A percentile compares a stretch with the other conserved stretches of the same genome.
These are phyloP conservation scores for Octomys mimax DNA, from an alignment of 2,797 vertebrate genomes.

Conservation along the genomic window DNA sequence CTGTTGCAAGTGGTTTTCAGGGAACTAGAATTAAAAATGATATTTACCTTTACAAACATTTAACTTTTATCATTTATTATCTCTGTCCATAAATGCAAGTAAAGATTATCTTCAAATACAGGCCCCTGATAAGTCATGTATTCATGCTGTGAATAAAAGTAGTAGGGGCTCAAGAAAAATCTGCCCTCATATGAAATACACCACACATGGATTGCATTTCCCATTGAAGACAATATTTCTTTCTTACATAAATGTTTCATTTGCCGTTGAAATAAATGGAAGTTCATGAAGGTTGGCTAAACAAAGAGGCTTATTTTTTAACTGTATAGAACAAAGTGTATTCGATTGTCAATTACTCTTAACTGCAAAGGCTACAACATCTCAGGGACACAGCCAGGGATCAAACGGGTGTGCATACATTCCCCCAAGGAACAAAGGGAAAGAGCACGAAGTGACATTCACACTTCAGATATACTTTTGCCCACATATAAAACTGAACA, in stretches of 20 bases:
- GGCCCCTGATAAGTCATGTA: slow-evolving; percentile 77
- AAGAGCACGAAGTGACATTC: slow-evolving; percentile 73
- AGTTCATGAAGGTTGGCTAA: slow-evolving; percentile 91
- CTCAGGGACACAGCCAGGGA: slow-evolving; percentile 84
- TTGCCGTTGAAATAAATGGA: slow-evolving; percentile 89
- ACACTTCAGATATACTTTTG: slow-evolving; percentile 67
- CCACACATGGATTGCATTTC: slow-evolving; percentile 93
- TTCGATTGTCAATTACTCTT: slow-evolving; percentile 86
- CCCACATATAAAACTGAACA: slow-evolving; percentile 51
- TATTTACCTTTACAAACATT: slow-evolving; percentile 89
- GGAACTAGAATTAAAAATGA: slow-evolving; percentile 87
- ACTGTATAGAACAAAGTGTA: slow-evolving; percentile 87
- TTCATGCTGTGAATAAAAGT: slow-evolving; percentile 88
- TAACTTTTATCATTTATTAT: slow-evolving; percentile 85
- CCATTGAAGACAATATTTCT: slow-evolving; percentile 92
- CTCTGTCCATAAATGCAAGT: slow-evolving; percentile 87
- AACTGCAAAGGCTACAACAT: slow-evolving; percentile 86
- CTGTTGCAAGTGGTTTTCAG: slow-evolving; percentile 84
- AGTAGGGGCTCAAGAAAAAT: slow-evolving; percentile 88
- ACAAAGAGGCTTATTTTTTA: slow-evolving; percentile 90
- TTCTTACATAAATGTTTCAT: slow-evolving; percentile 91
- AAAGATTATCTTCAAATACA: slow-evolving; percentile 82
- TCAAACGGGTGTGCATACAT: slow-evolving; percentile 75
- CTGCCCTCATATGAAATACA: slow-evolving; percentile 91
- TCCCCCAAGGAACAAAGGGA: slow-evolving; percentile 65